Evolutionary conservation across 2,888 invertebrate species (phyloP).

Genomic region (Anaspis maculata): DNA sequence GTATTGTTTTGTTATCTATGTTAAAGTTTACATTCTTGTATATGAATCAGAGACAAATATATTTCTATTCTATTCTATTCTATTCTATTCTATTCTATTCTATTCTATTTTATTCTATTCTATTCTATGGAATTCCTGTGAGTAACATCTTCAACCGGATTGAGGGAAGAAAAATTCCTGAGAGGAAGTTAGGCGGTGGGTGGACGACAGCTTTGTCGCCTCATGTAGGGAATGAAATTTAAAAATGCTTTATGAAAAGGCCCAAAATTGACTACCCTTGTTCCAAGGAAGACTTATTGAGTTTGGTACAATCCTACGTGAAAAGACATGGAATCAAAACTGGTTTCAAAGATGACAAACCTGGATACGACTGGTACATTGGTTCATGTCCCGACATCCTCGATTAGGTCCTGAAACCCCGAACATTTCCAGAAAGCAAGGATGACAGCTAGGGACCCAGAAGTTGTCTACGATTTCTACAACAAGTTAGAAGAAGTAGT

Average conservation of each 20-base stretch:
- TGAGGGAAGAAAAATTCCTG: conserved; percentile 12
- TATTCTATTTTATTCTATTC: no score
- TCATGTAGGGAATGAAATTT: conserved; percentile 14
- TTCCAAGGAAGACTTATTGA: conserved; percentile 17
- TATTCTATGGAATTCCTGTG: no score
- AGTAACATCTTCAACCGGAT: conserved; percentile 15
- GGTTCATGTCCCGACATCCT: no score
- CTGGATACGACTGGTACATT: conserved; percentile 23
- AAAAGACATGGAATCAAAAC: conserved; percentile 10
- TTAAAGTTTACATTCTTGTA: no score
- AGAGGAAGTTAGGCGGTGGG: conserved; percentile 8
- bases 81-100: no score
- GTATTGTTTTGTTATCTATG: no score
- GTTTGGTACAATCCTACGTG: conserved; percentile 14
- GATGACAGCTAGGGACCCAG: conserved; percentile 17
- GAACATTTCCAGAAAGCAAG: conserved; percentile 24
- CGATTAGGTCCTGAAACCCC: conserved; percentile 26
- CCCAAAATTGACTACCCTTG: conserved; percentile 22
- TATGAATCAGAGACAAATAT: no score
- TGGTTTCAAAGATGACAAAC: conserved; percentile 20
- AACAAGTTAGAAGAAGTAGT: conserved; percentile 16
- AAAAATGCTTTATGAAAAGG: conserved; percentile 17
- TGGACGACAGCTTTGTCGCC: conserved; percentile 4
- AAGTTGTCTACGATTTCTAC: conserved; percentile 23
- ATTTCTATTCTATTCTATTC: no score